Base-by-base conservation (phyloP, 2,113 vertebrate species). In the Ia io region DNA sequence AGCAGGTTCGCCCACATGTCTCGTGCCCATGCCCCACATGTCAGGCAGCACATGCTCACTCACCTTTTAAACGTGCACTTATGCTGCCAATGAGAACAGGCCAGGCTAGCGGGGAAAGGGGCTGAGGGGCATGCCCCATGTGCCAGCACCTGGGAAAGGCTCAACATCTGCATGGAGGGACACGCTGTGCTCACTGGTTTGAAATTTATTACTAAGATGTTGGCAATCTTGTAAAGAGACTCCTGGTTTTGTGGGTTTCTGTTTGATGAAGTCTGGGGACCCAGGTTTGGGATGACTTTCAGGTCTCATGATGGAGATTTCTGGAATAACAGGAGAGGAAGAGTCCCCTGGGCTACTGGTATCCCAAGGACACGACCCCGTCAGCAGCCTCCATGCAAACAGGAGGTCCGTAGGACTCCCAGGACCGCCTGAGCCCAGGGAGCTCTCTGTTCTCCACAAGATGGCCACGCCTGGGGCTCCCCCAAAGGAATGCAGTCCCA, bases 381-480 rank as follows among this genome's bases (percentile, higher is more conserved):
- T 5, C 3, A 63, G 28, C 20, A 9, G 70, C 22, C 30, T 53
- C 1, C 4, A 2, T 67, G 7, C 3, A 0, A 23, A 47, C 32
- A 0, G 14, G 49, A 35, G 20, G 37, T 35, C 49, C 9, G 16
- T 1, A 0, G 79, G 53, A 17, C 1, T 35, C 59, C 28, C 70
- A 47, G 16, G 2, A 49, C 32, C 2, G 9, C n/a, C 17, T 5
- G 42, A 44, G 28, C 17, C 65, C 6, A 44, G 32, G 89, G 10
- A 9, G 6, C 3, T 28, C 14, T 32, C 49, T 16, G 1, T 37
- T 59, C 18, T 70, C 84, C 49, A 37, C 17, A 69, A 40, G 73
- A 35, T 20, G 17, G 79, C 63, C 17, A 40, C 14, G 1, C 51
- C 2, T 0, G 7, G 9, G 30, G 23, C 23, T 44, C 40, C 22